Evolutionary conservation across 1,140 invertebrate species (phyloP).

Genomic region (Anastrepha obliqua): DNA sequence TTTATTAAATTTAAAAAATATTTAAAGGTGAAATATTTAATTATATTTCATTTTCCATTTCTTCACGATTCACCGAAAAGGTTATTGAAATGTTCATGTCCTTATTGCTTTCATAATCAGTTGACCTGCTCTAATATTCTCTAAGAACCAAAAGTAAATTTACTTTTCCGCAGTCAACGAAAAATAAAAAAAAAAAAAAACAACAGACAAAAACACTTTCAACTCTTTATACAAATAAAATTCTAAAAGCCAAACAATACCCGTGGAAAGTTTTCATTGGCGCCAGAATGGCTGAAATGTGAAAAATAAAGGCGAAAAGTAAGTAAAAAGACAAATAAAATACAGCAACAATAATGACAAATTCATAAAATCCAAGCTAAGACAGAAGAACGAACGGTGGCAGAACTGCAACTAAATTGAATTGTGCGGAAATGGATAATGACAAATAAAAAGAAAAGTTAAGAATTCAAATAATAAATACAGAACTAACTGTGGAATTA

Average conservation of each 20-base stretch:
- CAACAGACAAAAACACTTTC: no score
- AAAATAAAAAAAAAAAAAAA: neutral
- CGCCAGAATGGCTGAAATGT: slow-evolving; percentile 19
- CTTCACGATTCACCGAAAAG: no score
- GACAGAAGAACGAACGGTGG: neutral
- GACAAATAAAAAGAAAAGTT: slow-evolving; percentile 36
- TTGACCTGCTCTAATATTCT: no score
- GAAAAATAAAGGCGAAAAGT: neutral
- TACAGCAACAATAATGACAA: neutral
- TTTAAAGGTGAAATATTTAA: neutral
- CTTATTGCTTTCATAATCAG: no score
- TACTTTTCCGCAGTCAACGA: neutral
- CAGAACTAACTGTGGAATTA: neutral
- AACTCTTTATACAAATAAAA: neutral
- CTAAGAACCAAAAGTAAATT: no score
- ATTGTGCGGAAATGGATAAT: slow-evolving; percentile 33
- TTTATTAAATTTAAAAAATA: neutral
- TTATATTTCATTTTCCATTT: no score
- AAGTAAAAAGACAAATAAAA: neutral
- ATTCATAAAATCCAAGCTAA: neutral
- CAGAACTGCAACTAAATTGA: neutral
- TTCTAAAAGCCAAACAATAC: neutral
- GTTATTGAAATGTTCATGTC: no score
- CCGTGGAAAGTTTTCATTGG: neutral
- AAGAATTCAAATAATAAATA: slow-evolving; percentile 40